Evolutionary conservation across 2,113 vertebrate genomes (phyloP).

Genomic region (Burhinus oedicnemus): DNA sequence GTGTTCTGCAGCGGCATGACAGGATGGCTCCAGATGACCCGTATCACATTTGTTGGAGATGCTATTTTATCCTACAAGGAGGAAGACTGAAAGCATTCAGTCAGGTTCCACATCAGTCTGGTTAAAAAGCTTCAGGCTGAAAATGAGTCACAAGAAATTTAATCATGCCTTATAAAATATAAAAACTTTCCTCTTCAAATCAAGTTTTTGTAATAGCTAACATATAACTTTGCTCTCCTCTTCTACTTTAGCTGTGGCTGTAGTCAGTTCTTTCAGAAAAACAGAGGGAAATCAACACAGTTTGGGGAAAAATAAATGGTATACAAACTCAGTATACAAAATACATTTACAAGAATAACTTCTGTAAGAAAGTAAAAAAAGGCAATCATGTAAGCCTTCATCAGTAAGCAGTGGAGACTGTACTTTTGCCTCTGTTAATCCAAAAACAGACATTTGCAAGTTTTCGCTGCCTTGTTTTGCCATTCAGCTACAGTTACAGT

Average conservation of each 20-base stretch:
- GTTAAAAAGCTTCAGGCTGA: not conserved
- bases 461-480: not conserved
- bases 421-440: not conserved
- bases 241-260: not conserved
- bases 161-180: constrained; percentile 2
- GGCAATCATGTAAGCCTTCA: not conserved
- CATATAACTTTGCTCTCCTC: not conserved
- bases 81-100: not conserved
- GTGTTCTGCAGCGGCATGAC: not conserved
- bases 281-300: not conserved
- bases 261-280: not conserved
- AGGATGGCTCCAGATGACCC: not conserved
- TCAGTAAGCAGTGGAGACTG: not conserved
- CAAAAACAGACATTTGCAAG: not conserved
- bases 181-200: not conserved
- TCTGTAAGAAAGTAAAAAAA: not conserved
- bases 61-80: not conserved
- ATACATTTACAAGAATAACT: not conserved
- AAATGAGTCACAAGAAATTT: not conserved
- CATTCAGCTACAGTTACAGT: not conserved
- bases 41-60: not conserved
- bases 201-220: not conserved
- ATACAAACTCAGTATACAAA: not conserved
- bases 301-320: not conserved
- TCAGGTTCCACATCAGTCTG: not conserved